Evolutionary conservation across 1,140 invertebrate genomes (phyloP), one percentile per base, ranked within the genome.

Genomic region (Leptinotarsa defecta): DNA sequence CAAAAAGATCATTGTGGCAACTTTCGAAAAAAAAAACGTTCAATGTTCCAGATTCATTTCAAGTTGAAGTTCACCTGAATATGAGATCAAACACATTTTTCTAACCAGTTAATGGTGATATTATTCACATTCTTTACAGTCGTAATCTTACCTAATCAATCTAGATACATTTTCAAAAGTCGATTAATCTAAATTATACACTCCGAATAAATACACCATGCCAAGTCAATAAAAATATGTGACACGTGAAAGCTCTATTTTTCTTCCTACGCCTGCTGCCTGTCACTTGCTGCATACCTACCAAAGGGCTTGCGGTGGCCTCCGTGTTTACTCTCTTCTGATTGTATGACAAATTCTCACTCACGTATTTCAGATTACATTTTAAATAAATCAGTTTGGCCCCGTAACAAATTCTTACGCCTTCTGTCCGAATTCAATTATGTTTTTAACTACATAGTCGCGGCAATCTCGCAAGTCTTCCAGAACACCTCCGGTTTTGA

Each of bases 211-310:
- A n/a, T 19, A 17, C 52, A 5, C 4, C 52, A 57, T 57, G 52
- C 52, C 52, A 57, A 17, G 52, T 19, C 52, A 57, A 57, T 57
- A 57, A 57, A 57, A 57, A n/a, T 57, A 57, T 57, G 52, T 57
- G 52, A 57, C 52, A 57, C 52, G 52, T 57, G 52, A 57, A 19
- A 19, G 17, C 15, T 57, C 52, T 57, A 57, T 57, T 57, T 57
- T 57, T 19, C 52, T 57, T 57, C 52, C 52, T 57, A 57, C 52
- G n/a, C 52, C 15, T 57, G 52, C 52, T 19, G n/a, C 52, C 15
- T 57, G n/a, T 57, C 15, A 57, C 52, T 57, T 19, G 15, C 52
- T 57, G 52, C 52, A 57, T 57, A 6, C 52, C 13, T 57, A 34
- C 5, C 27, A 34, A 34, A 34, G 27, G 27, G 27, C 27, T 34